Evolutionary conservation across 2,797 vertebrate genomes (phyloP).

Genomic region (Malurus splendens): DNA sequence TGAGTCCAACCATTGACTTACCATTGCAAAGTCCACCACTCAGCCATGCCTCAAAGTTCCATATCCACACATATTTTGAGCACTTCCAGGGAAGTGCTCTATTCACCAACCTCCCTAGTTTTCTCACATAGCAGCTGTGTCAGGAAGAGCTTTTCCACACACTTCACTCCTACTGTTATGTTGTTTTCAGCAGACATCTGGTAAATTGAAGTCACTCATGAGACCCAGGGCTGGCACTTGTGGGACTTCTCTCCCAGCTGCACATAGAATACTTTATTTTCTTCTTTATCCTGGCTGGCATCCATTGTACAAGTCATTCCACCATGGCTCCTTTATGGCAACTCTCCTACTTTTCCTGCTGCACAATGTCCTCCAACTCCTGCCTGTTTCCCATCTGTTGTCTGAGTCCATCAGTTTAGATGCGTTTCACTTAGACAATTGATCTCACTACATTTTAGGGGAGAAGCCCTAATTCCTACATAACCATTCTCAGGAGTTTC

Average conservation of each 20-base stretch:
- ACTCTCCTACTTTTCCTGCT: background rate
- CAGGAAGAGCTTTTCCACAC: background rate
- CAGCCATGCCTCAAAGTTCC: background rate
- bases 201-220: background rate
- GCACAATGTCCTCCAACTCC: background rate
- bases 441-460: fast-evolving
- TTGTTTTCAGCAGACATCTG: background rate
- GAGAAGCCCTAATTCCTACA: fast-evolving
- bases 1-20: background rate
- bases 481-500: background rate
- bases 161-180: background rate
- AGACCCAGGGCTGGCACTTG: background rate
- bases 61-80: background rate
- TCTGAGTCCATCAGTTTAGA: background rate
- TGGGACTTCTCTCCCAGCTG: background rate
- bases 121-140: background rate
- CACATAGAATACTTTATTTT: background rate
- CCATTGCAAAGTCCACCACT: background rate
- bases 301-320: background rate
- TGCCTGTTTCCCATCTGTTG: background rate
- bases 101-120: fast-evolving
- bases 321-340: background rate
- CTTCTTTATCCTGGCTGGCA: background rate
- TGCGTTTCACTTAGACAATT: too few species aligned
- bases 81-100: background rate